These are phyloP conservation scores for Meloidogyne hapla DNA, from an alignment of 1,140 invertebrate species.

Conservation along the genomic window DNA sequence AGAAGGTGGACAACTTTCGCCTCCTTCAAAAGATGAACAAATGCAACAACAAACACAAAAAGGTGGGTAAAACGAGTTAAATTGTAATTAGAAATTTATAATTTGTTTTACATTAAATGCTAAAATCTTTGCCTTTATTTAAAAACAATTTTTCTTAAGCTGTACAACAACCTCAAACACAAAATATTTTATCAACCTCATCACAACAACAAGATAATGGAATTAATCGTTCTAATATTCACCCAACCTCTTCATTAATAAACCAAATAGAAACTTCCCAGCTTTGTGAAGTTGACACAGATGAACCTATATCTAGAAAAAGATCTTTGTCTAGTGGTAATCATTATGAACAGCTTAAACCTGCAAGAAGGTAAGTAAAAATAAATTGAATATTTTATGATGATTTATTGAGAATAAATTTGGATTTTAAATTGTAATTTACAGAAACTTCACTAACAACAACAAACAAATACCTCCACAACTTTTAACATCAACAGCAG, in stretches of 20 bases:
- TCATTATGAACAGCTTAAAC: constrained; percentile 14
- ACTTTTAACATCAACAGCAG: not conserved
- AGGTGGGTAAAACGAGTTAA: not conserved
- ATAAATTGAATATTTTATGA: too few relatives aligned
- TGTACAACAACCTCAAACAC: not conserved
- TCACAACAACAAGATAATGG: not conserved
- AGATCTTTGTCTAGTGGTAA: constrained; percentile 24
- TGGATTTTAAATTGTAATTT: not conserved
- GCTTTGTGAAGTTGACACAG: not conserved
- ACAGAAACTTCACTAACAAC: not conserved
- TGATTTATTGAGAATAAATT: too few relatives aligned
- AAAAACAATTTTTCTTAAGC: not conserved
- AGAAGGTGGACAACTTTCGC: not conserved
- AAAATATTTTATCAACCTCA: not conserved
- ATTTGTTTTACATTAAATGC: too few relatives aligned
- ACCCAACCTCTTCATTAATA: too few relatives aligned
- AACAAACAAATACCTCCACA: not conserved
- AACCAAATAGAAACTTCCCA: not conserved
- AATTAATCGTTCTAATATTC: not conserved
- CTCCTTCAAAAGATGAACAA: not conserved
- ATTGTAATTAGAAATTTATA: too few relatives aligned
- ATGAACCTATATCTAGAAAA: constrained; percentile 17
- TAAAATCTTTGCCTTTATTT: too few relatives aligned
- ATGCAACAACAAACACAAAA: not conserved
- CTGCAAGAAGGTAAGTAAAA: not conserved